A percentile compares a stretch with the other conserved stretches of the same genome.
phyloP scores from a whole-genome alignment of 2,797 vertebrate genomes.

The Chromis chromis region DNA sequence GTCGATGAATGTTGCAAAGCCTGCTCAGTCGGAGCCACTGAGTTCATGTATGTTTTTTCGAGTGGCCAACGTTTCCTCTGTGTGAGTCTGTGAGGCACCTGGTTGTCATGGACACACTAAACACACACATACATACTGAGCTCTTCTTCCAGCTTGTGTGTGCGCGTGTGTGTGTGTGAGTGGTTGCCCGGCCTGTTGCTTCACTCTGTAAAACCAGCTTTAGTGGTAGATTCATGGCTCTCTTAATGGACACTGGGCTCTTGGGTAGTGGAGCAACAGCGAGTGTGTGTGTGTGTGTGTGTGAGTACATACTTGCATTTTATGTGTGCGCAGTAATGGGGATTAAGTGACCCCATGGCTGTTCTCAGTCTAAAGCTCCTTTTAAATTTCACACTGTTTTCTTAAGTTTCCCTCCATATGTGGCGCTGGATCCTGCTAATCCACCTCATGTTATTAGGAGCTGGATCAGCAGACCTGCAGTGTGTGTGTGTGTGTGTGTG shows the following conservation, averaged over 20 bases:
- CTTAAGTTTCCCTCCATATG: conserved; percentile 62
- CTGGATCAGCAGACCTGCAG: conserved; percentile 36
- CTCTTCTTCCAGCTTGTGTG: conserved; percentile 23
- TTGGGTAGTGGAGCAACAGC: conserved; percentile 65
- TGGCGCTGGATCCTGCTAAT: conserved; percentile 65
- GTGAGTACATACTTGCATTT: conserved; percentile 60
- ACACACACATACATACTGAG: conserved; percentile 45
- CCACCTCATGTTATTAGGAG: conserved; percentile 66
- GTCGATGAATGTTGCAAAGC: conserved; percentile 41
- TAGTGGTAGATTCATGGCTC: conserved; percentile 80
- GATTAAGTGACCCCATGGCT: conserved; percentile 71
- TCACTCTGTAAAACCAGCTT: conserved; percentile 81
- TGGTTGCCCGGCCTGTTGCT: conserved; percentile 61
- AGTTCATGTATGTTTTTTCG: conserved; percentile 68
- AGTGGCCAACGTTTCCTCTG: conserved; percentile 58
- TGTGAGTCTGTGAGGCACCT: conserved; percentile 63
- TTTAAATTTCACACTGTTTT: conserved; percentile 79
- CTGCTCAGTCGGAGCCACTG: conserved; percentile 49
- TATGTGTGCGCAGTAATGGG: conserved; percentile 71
- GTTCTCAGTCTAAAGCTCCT: conserved; percentile 72
- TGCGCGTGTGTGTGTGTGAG: conserved; percentile 13
- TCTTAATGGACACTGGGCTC: conserved; percentile 81
- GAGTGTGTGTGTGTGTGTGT: conserved; percentile 46
- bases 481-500: conserved; percentile 27
- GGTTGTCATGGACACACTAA: conserved; percentile 63